Conservation (phyloP, 2,113 vertebrate genomes). For the Dasypus novemcinctus region DNA sequence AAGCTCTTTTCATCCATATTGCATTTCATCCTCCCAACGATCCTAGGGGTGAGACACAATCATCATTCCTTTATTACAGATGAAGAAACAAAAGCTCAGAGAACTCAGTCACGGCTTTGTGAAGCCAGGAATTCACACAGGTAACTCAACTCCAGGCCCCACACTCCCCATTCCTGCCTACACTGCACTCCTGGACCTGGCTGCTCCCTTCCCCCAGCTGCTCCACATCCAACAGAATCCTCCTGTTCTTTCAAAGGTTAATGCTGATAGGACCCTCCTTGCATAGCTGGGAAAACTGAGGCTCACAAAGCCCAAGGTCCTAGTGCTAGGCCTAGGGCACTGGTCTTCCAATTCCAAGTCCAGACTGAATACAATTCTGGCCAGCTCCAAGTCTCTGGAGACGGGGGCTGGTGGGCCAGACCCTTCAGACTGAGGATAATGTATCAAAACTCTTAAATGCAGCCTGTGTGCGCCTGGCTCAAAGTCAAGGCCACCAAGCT, state of each 20-base stretch:
- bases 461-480: constrained; percentile 19
- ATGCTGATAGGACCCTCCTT: not conserved
- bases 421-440: not conserved
- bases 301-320: not conserved
- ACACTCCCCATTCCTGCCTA: not conserved
- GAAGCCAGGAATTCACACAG: not conserved
- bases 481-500: constrained; percentile 33
- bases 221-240: not conserved
- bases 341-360: not conserved
- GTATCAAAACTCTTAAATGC: not conserved
- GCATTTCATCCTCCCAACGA: not conserved
- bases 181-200: not conserved
- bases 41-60: not conserved
- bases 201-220: not conserved
- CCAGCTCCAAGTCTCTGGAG: not conserved
- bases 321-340: not conserved
- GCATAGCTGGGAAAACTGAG: not conserved
- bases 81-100: no score
- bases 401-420: not conserved
- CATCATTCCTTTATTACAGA: not conserved
- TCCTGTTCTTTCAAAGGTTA: not conserved
- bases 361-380: not conserved
- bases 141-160: not conserved
- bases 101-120: not conserved
- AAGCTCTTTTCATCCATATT: not conserved